Evolutionary conservation across 2,888 invertebrate genomes (phyloP).

Genomic region (Buathra laborator): DNA sequence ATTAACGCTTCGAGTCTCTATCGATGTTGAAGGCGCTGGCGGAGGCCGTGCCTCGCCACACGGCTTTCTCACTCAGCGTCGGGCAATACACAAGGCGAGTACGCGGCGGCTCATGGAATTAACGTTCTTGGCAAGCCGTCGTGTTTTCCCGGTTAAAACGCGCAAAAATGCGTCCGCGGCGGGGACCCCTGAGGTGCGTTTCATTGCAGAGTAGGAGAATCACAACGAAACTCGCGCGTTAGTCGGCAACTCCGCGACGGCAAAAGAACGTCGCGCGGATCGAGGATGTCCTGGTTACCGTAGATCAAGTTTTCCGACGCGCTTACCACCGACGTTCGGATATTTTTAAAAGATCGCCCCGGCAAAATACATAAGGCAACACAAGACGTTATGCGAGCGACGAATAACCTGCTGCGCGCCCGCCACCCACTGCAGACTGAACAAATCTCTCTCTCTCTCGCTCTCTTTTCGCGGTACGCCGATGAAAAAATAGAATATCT

Average conservation of each 20-base stretch:
- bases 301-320: slow-evolving; percentile 80
- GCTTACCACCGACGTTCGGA: slow-evolving; percentile 58
- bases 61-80: slow-evolving; percentile 21
- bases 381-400: slow-evolving; percentile 13
- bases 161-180: slow-evolving; percentile 59
- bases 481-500: slow-evolving; percentile 45
- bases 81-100: neutral
- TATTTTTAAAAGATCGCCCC: slow-evolving; percentile 81
- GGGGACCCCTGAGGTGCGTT: slow-evolving; percentile 19
- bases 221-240: slow-evolving; percentile 1
- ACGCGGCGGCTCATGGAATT: neutral
- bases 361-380: slow-evolving; percentile 42
- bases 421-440: slow-evolving; percentile 5
- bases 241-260: slow-evolving; percentile 3
- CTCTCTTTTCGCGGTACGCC: slow-evolving; percentile 4
- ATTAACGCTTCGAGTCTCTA: slow-evolving; percentile 31
- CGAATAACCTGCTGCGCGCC: slow-evolving; percentile 1
- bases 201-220: neutral
- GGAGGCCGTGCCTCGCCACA: neutral
- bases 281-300: slow-evolving; percentile 82
- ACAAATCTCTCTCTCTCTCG: neutral
- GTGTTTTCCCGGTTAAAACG: slow-evolving; percentile 63
- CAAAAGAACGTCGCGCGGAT: slow-evolving; percentile 38
- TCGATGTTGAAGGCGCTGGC: slow-evolving; percentile 12
- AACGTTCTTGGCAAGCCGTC: slow-evolving; percentile 55